phyloP scores from a whole-genome alignment of 2,888 invertebrate species.

The Epistrophe grossulariae region DNA sequence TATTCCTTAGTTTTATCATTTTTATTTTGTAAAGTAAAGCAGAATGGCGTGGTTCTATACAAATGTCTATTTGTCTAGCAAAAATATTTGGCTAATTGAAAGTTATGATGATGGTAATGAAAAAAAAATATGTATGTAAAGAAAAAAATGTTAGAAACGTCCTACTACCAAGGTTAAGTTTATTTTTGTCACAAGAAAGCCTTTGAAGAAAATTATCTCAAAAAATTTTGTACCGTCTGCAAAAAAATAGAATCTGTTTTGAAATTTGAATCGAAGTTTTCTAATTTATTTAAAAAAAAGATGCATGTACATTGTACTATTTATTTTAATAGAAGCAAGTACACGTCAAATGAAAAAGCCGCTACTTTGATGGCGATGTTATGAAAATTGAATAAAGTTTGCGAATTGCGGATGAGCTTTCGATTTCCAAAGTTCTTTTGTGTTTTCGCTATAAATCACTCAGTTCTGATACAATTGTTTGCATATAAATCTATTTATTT shows the following conservation, averaged over 20 bases:
- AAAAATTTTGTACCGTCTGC: neutral
- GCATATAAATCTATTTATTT: neutral
- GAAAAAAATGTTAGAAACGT: constrained; percentile 25
- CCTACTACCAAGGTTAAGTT: constrained; percentile 67
- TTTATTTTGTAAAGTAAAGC: constrained; percentile 6
- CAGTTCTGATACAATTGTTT: neutral
- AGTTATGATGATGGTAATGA: constrained; percentile 2
- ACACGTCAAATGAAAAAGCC: neutral
- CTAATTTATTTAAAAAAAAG: neutral
- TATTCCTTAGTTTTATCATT: constrained; percentile 57
- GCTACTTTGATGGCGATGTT: neutral
- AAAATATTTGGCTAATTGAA: constrained; percentile 24
- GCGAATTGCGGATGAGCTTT: neutral
- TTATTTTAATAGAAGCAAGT: neutral
- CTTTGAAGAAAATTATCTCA: constrained; percentile 9
- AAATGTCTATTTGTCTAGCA: neutral
- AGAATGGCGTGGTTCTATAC: neutral
- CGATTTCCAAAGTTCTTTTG: neutral
- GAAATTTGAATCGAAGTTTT: neutral
- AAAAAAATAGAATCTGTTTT: neutral
- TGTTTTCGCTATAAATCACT: neutral
- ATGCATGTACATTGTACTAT: neutral
- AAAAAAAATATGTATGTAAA: constrained; percentile 5
- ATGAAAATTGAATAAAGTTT: neutral
- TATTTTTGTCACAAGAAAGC: constrained; percentile 52